These are phyloP conservation scores for Tanytarsus gracilentus DNA, from an alignment of 2,888 invertebrate species.

Conservation along the genomic window DNA sequence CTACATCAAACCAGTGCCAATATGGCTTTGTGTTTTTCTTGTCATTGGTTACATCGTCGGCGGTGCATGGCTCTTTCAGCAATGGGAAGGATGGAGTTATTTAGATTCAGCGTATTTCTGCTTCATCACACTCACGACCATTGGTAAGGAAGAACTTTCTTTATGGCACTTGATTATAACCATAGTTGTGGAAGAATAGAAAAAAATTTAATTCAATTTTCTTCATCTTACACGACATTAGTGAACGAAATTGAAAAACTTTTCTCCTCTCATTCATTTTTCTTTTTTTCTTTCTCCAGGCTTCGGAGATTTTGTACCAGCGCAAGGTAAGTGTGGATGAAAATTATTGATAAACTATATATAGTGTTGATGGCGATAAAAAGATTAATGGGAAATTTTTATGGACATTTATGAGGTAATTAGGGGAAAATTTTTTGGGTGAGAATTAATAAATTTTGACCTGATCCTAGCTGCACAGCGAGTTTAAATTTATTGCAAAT, in stretches of 20 bases:
- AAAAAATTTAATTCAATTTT: background rate
- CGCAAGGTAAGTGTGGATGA: constrained; percentile 49
- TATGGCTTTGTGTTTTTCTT: constrained; percentile 79
- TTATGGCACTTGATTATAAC: background rate
- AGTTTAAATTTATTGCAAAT: no score
- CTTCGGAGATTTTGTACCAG: constrained; percentile 86
- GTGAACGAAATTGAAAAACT: constrained; percentile 1
- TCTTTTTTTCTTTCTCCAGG: constrained; percentile 39
- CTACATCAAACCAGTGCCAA: constrained; percentile 63
- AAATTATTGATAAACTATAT: no score
- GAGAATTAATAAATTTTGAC: no score
- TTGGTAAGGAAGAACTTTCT: constrained; percentile 47
- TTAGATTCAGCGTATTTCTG: constrained; percentile 88
- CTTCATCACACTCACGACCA: constrained; percentile 87
- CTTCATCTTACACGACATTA: background rate
- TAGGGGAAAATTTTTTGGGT: no score
- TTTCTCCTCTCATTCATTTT: constrained; percentile 7
- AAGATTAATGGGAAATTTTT: no score
- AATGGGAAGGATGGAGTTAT: constrained; percentile 80
- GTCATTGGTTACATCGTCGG: constrained; percentile 84
- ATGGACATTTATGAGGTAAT: no score
- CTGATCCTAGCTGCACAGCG: no score
- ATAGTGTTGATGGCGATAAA: no score
- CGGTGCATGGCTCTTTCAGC: constrained; percentile 75
- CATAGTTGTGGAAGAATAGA: background rate